phyloP scores from a whole-genome alignment of 1,140 invertebrate species.

The Aphis gossypii region DNA sequence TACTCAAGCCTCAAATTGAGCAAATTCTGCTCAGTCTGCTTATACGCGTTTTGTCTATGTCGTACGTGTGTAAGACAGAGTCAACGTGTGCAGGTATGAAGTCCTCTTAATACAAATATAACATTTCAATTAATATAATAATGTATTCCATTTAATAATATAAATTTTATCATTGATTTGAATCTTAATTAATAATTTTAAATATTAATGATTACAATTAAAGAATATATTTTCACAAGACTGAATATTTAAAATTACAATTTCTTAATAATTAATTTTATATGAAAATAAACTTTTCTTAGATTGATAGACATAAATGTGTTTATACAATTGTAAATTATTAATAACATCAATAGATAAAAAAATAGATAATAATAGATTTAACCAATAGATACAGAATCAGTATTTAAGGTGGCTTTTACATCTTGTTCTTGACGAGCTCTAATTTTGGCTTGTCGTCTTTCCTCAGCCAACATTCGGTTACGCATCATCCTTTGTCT shows the following conservation, averaged over 20 bases:
- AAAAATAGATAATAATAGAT: no score
- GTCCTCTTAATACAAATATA: no score
- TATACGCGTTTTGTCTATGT: no score
- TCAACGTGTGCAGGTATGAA: no score
- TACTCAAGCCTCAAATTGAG: no score
- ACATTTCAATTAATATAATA: no score
- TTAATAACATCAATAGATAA: background rate
- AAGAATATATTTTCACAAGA: background rate
- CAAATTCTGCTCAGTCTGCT: no score
- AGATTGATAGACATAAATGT: background rate
- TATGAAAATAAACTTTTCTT: background rate
- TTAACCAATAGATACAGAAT: background rate
- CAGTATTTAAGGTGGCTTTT: background rate
- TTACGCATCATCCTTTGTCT: constrained; percentile 61
- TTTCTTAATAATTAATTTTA: background rate
- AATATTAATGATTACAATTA: background rate
- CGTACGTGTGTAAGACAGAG: no score
- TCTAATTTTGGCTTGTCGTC: constrained; percentile 59
- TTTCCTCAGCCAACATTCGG: constrained; percentile 61
- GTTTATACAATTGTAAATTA: background rate
- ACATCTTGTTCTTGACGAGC: constrained; percentile 55
- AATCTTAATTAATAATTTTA: no score
- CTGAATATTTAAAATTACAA: background rate
- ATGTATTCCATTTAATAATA: no score
- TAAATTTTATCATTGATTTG: no score